phyloP scores from a whole-genome alignment of 2,888 invertebrate genomes.

The Dicyrtomina minuta region DNA sequence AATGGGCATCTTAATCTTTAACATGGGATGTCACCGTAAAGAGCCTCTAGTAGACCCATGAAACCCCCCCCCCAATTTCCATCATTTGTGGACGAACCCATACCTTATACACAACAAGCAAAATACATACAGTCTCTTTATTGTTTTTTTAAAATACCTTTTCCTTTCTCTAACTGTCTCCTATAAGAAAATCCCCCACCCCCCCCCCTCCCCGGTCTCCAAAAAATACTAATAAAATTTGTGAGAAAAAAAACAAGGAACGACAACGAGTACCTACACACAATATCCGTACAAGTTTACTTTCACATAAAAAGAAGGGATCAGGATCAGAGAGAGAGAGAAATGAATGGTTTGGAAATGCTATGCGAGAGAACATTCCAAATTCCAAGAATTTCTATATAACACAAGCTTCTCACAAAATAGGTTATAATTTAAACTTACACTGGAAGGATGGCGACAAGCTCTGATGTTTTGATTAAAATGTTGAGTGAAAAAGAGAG shows the following conservation, averaged over 20 bases:
- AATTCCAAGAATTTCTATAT: not conserved
- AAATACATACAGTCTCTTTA: no score
- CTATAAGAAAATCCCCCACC: no score
- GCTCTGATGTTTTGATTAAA: conserved; percentile 23
- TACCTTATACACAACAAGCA: no score
- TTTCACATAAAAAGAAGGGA: not conserved
- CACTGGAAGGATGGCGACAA: conserved; percentile 4
- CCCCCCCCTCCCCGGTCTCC: no score
- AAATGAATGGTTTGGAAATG: not conserved
- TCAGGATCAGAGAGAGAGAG: not conserved
- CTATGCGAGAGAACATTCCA: not conserved
- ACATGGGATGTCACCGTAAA: no score
- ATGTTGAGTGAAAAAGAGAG: conserved; percentile 7
- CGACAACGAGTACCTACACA: conserved; percentile 9
- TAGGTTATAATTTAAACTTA: conserved; percentile 20
- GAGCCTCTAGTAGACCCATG: no score
- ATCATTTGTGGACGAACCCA: no score
- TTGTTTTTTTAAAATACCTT: no score
- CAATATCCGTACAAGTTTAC: not conserved
- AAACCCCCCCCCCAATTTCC: no score
- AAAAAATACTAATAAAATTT: conserved; percentile 5
- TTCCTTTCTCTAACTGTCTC: no score
- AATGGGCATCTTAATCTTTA: no score
- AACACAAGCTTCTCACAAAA: not conserved
- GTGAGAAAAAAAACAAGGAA: not conserved